phyloP scores from a whole-genome alignment of 2,113 vertebrate species.

The Pleuronectes platessa region DNA sequence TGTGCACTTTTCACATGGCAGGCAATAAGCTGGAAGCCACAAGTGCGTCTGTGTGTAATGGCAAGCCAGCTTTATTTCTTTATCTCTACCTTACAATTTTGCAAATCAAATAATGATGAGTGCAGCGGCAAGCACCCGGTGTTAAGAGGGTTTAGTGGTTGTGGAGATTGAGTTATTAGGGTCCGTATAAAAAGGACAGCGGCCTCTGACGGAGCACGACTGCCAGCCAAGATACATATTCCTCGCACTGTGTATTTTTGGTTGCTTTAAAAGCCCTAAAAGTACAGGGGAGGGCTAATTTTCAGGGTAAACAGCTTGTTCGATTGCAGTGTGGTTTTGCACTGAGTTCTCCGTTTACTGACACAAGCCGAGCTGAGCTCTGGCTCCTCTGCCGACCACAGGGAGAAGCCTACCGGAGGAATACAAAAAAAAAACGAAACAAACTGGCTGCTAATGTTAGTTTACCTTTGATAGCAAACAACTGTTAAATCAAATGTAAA shows the following conservation, averaged over 20 bases:
- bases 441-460: conserved; percentile 41
- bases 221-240: conserved; percentile 68
- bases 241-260: conserved; percentile 68
- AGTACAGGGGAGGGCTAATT: conserved; percentile 76
- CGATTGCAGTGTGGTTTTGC: conserved; percentile 74
- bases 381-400: conserved; percentile 67
- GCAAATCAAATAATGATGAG: conserved; percentile 77
- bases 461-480: conserved; percentile 63
- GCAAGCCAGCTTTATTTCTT: conserved; percentile 71
- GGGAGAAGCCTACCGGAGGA: conserved; percentile 47
- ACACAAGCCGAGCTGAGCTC: conserved; percentile 66
- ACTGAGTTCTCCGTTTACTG: conserved; percentile 72
- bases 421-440: background rate
- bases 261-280: conserved; percentile 73
- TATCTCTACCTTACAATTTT: conserved; percentile 76
- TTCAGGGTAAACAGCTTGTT: conserved; percentile 77
- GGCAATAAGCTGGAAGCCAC: conserved; percentile 67
- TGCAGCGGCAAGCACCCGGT: conserved; percentile 61
- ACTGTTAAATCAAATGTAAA: conserved; percentile 42
- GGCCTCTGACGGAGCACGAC: conserved; percentile 47
- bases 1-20: conserved; percentile 47
- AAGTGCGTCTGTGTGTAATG: conserved; percentile 64
- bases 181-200: conserved; percentile 54
- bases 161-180: conserved; percentile 72
- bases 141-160: conserved; percentile 76